Evolutionary conservation across 2,797 vertebrate genomes (phyloP), one percentile per base, ranked within the genome.

Genomic region (Pelobates cultripes): DNA sequence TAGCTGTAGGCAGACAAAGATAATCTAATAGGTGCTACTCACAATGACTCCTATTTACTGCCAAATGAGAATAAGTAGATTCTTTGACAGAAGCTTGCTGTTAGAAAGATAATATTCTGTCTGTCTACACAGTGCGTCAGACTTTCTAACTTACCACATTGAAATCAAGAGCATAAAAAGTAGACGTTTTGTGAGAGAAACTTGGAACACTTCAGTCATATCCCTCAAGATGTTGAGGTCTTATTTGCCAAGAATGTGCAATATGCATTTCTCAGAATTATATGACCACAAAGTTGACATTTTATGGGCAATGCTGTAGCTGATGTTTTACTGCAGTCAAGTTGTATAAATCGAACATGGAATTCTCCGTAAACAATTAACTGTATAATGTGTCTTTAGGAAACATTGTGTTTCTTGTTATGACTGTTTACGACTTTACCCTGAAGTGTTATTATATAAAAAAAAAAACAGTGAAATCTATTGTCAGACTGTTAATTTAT

Each of bases 171-270:
- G 55, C 17, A 60, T n/a, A 82, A 66, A 78, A 43, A 73, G 63
- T 68, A 78, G 28, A 73, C 57, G 15, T 69, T 69, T 76, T 73
- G 45, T 77, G 63, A 82, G 61, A 70, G 69, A 78, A 82, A 60
- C 69, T 68, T 72, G 80, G 80, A 82, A 53, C 10, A 43, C 60
- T 47, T 42, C 70, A 45, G 51, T n/a, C 47, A 68, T 66, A 77
- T 73, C 61, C 75, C 63, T 74, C 66, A 64, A 47, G 71, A 78
- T 83, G 75, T 61, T 41, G 72, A 78, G 64, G 57, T 66, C 42
- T 66, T 45, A 57, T 45, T 66, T 77, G 80, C 81, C 81, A 83
- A 70, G 81, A 83, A 83, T 83, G 70, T 75, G 70, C 81, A 83
- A 73, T 78, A 74, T 75, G 70, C 66, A 41, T 83, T 79, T 83